Evolutionary conservation across 2,888 invertebrate genomes (phyloP).

Genomic region (Drosophila borealis): DNA sequence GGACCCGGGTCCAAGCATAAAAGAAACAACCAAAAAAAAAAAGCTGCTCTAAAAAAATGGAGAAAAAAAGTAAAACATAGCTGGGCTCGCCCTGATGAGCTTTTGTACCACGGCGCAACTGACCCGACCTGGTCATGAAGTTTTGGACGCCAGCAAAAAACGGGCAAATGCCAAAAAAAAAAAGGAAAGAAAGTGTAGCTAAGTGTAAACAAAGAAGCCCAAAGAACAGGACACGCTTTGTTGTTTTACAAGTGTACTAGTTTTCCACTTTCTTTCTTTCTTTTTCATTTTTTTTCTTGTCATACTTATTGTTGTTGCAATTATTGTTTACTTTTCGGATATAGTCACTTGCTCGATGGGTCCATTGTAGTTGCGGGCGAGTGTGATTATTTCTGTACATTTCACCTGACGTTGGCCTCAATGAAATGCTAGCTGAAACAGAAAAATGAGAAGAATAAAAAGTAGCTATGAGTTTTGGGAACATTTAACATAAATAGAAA

Average conservation of each 20-base stretch:
- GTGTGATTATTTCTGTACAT: not conserved
- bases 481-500: too few relatives aligned
- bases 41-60: conserved; percentile 12
- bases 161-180: conserved; percentile 2
- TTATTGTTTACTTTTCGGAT: conserved; percentile 42
- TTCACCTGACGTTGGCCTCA: conserved; percentile 8
- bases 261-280: conserved; percentile 1
- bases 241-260: conserved; percentile 29
- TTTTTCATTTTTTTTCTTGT: not conserved
- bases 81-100: conserved; percentile 27
- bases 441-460: not conserved
- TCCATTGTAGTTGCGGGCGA: not conserved
- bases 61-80: conserved; percentile 6
- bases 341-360: conserved; percentile 1
- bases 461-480: too few relatives aligned
- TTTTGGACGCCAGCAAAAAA: conserved; percentile 32
- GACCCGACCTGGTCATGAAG: conserved; percentile 41
- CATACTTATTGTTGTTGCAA: conserved; percentile 17
- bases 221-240: conserved; percentile 42
- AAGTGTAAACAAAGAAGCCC: conserved; percentile 65
- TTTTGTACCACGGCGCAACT: conserved; percentile 22
- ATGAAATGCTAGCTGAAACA: conserved; percentile 16
- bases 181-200: conserved; percentile 23
- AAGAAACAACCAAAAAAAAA: conserved; percentile 17
- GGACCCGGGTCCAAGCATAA: conserved; percentile 24